These are phyloP conservation scores for Cerastoderma edule DNA, from an alignment of 2,888 invertebrate species.

Conservation along the genomic window DNA sequence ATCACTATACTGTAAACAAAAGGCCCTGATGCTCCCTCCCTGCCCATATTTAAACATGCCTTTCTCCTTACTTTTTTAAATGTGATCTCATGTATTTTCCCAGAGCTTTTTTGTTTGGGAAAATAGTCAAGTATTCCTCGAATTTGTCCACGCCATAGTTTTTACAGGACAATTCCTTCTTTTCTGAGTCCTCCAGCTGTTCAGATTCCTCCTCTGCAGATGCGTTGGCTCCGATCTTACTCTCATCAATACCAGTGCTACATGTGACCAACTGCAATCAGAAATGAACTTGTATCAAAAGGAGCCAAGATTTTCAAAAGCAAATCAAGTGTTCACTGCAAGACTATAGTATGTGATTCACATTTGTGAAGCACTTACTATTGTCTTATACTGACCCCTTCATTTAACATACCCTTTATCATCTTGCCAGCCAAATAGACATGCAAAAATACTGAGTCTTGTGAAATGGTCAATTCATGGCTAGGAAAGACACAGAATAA, in stretches of 20 bases:
- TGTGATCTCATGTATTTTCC: background rate
- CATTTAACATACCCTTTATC: no score
- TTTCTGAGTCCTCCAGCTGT: background rate
- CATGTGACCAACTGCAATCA: background rate
- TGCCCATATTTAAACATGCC: background rate
- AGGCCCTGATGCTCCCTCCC: no score
- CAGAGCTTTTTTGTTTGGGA: background rate
- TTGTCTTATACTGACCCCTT: background rate
- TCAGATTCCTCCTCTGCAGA: constrained; percentile 1
- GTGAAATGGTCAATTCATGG: no score
- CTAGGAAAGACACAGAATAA: no score
- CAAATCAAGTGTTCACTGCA: background rate
- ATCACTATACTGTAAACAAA: background rate
- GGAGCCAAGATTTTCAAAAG: background rate
- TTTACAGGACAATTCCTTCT: background rate
- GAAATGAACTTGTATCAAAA: background rate
- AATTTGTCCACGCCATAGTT: background rate
- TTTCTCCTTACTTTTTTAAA: background rate
- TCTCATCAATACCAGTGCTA: background rate
- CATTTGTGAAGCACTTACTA: background rate
- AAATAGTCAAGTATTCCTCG: no score
- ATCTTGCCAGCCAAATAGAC: no score
- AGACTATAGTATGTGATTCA: background rate
- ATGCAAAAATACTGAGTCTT: no score
- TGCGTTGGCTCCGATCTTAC: background rate